Evolutionary conservation across 2,113 vertebrate species (phyloP).

Genomic region (Aspidoscelis tigris): DNA sequence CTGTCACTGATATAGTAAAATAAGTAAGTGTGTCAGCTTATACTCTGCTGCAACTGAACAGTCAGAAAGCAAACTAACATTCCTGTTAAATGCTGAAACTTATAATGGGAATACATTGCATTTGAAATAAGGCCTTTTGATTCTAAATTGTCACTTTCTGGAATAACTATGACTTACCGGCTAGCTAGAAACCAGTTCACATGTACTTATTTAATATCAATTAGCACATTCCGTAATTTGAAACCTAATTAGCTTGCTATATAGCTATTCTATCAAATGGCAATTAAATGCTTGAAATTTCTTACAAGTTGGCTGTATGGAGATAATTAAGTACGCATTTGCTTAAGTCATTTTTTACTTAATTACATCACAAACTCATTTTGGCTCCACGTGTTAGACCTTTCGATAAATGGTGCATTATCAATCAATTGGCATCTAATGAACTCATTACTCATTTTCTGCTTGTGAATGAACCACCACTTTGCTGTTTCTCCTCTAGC

Average conservation of each 20-base stretch:
- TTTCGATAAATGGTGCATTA: constrained; percentile 72
- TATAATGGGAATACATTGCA: constrained; percentile 72
- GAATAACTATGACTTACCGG: constrained; percentile 76
- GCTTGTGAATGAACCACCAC: constrained; percentile 34
- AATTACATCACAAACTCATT: constrained; percentile 79
- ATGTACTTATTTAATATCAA: constrained; percentile 81
- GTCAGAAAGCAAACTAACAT: constrained; percentile 22
- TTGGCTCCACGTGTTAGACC: constrained; percentile 71
- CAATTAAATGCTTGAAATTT: constrained; percentile 81
- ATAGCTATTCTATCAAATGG: constrained; percentile 77
- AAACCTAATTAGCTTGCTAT: constrained; percentile 79
- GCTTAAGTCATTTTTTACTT: constrained; percentile 56
- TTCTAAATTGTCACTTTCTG: constrained; percentile 83
- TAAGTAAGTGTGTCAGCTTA: constrained; percentile 17
- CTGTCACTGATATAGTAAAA: constrained; percentile 29
- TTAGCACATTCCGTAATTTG: constrained; percentile 79
- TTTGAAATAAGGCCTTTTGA: constrained; percentile 76
- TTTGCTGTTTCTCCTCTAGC: constrained; percentile 19
- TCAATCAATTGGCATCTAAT: constrained; percentile 75
- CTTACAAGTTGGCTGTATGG: constrained; percentile 74
- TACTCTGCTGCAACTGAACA: neutral
- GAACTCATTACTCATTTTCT: constrained; percentile 65
- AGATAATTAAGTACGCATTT: constrained; percentile 43
- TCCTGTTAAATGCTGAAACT: constrained; percentile 58
- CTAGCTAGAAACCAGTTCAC: constrained; percentile 83